Conservation (phyloP, 2,797 vertebrate species). For the Luscinia luscinia region DNA sequence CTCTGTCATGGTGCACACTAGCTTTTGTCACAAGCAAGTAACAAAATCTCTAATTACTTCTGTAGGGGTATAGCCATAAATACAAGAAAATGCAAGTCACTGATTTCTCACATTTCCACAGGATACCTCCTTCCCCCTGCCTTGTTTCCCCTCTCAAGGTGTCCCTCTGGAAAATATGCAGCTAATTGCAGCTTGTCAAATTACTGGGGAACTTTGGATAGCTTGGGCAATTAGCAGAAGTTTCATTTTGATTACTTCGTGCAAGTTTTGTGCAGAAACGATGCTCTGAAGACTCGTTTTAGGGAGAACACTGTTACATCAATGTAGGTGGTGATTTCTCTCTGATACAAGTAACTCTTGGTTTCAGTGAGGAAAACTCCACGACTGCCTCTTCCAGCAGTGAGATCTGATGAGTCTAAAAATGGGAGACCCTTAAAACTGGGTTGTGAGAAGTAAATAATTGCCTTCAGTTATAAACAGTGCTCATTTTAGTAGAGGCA, state of each 20-base stretch:
- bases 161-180: slow-evolving; percentile 1
- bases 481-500: not conserved
- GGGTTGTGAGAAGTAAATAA: not conserved
- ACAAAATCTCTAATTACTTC: not conserved
- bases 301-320: not conserved
- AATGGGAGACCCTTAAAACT: not conserved
- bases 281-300: not conserved
- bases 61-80: not conserved
- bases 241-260: slow-evolving; percentile 19
- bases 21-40: not conserved
- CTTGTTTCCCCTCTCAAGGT: not conserved
- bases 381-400: not conserved
- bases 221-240: not conserved
- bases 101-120: not conserved
- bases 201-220: not conserved
- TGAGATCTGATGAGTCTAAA: not conserved
- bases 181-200: not conserved
- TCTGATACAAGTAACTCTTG: not conserved
- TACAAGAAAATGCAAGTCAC: not conserved
- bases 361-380: not conserved
- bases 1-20: not conserved
- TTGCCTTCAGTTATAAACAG: not conserved
- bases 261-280: not conserved
- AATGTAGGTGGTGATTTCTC: not conserved
- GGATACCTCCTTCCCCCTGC: accelerated